Evolutionary conservation across 2,113 vertebrate species (phyloP).

Genomic region (Daubentonia madagascariensis): DNA sequence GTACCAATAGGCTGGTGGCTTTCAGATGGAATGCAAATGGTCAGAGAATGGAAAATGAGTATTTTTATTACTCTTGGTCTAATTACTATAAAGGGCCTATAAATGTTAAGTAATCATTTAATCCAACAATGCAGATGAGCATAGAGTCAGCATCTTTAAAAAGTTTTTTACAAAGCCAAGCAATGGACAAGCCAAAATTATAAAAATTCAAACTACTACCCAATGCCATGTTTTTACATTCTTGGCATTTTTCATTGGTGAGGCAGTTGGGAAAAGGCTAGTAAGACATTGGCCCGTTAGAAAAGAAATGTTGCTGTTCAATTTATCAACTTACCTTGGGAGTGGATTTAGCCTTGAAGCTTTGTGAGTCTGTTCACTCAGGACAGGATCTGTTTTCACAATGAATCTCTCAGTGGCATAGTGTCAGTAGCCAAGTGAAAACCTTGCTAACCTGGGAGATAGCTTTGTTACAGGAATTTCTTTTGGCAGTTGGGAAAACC

Average conservation of each 20-base stretch:
- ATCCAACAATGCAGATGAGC: neutral
- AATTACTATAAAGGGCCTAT: neutral
- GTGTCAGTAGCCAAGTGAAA: neutral
- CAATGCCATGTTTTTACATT: neutral
- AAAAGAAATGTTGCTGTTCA: neutral
- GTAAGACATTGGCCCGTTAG: neutral
- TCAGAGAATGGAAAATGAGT: neutral
- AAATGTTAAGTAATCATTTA: neutral
- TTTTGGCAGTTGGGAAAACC: neutral
- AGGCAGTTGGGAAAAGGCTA: neutral
- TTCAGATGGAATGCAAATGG: neutral
- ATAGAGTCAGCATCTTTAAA: neutral
- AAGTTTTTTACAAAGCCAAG: neutral
- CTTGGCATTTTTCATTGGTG: neutral
- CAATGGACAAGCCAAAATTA: neutral
- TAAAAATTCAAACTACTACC: neutral
- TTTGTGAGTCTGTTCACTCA: neutral
- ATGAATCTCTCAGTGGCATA: neutral
- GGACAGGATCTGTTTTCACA: neutral
- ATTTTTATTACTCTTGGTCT: slow-evolving; percentile 21
- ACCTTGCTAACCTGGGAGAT: neutral
- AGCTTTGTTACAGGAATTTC: neutral
- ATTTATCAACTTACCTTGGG: neutral
- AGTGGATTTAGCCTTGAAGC: neutral
- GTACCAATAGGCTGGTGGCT: slow-evolving; percentile 55